Base-by-base conservation (phyloP, 2,888 invertebrate genomes). In the Pemphredon lugubris region DNA sequence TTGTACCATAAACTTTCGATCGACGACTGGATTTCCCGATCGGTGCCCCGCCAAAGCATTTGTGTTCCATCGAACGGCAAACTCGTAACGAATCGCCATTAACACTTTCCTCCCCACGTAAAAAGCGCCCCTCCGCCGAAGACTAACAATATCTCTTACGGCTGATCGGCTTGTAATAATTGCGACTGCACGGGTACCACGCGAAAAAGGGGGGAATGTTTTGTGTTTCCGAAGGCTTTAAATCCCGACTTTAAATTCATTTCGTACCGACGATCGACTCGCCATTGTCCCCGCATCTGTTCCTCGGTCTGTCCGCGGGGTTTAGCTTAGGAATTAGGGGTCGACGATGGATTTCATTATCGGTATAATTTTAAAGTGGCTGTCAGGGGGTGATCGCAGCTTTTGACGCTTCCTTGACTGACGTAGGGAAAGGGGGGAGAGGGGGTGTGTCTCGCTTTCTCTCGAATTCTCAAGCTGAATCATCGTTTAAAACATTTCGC, bases 361-460 rank as follows among this genome's bases (percentile, higher is more conserved):
- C 87, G 85, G 86, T 87, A 85, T 88, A 87, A 89, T 89, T 89
- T 88, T 88, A 87, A 89, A 89, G 89, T 89, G 89, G 87, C 87
- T 84, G 87, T 87, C 87, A 85, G 84, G 84, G 75, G 83, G 79
- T 75, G 79, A 77, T 77, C 73, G 71, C 63, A 73, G 79, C 76
- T 83, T 82, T 82, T 82, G 81, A 84, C 81, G 81, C 81, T 81
- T 81, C 76, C 79, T 80, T 79, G 80, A 82, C 73, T 78, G 80
- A 75, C 79, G 64, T 65, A 50, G 77, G 77, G n/a, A n/a, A n/a
- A n/a, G n/a, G n/a, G n/a, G n/a, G n/a, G n/a, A n/a, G n/a, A n/a
- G n/a, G n/a, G n/a, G n/a, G n/a, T n/a, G 80, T 73, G 80, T 70
- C 57, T 75, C 47, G 48, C 59, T 71, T 65, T 63, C 58, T 64